Percentiles rank a stretch among this genome's conserved stretches.
phyloP scores from a whole-genome alignment of 2,888 invertebrate species.

The Cartodere bifasciata region DNA sequence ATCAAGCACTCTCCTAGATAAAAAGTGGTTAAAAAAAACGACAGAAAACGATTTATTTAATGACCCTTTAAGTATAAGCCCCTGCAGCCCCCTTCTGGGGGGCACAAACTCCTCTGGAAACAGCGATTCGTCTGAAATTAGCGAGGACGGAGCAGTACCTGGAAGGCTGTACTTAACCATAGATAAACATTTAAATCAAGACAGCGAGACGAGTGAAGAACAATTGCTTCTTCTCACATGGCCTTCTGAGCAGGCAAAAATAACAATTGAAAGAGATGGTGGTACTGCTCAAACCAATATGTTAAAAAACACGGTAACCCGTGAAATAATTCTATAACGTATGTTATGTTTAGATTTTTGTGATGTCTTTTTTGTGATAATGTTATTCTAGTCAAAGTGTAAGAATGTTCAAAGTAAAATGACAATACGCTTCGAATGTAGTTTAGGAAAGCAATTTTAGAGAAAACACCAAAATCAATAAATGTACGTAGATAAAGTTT shows the following conservation, averaged over 20 bases:
- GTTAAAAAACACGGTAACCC: too few species aligned
- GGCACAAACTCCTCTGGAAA: conserved; percentile 25
- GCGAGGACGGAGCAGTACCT: conserved; percentile 30
- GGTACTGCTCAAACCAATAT: too few species aligned
- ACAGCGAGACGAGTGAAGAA: conserved; percentile 23
- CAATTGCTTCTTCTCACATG: conserved; percentile 46
- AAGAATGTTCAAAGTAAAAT: too few species aligned
- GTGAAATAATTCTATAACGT: too few species aligned
- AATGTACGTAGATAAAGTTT: too few species aligned
- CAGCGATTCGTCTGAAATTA: conserved; percentile 38
- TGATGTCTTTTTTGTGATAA: too few species aligned
- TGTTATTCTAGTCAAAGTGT: too few species aligned
- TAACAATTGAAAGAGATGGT: too few species aligned
- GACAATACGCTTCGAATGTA: too few species aligned
- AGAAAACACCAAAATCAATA: too few species aligned
- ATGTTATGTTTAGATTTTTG: too few species aligned
- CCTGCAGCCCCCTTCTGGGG: conserved; percentile 26
- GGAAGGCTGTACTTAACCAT: conserved; percentile 32
- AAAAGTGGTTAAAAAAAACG: conserved; percentile 31
- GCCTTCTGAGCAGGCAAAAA: conserved; percentile 35
- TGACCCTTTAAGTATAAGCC: conserved; percentile 17
- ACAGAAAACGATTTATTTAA: conserved; percentile 25
- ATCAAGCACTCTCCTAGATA: conserved; percentile 31
- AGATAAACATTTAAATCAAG: conserved; percentile 24
- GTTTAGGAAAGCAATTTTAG: too few species aligned